These are phyloP conservation scores for Echeneis naucrates DNA, from an alignment of 2,797 vertebrate genomes.

Conservation along the genomic window DNA sequence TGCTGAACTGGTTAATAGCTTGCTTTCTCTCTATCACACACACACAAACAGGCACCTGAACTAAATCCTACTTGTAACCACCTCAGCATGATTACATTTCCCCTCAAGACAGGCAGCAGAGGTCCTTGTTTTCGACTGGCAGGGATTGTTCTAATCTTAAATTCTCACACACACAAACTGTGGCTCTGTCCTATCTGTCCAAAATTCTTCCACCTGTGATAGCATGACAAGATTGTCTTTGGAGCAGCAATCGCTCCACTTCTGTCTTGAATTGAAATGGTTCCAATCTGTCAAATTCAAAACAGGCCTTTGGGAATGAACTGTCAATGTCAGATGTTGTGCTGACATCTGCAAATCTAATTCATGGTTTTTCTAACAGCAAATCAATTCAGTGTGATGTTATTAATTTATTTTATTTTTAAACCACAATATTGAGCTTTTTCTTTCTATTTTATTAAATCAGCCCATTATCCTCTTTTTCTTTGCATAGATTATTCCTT, in stretches of 20 bases:
- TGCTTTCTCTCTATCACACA: neutral
- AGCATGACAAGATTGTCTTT: neutral
- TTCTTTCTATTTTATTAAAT: too few species aligned
- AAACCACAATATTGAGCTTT: too few species aligned
- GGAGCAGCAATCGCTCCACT: neutral
- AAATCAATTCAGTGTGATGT: too few species aligned
- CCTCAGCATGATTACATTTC: neutral
- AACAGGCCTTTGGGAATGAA: neutral
- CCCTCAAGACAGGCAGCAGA: neutral
- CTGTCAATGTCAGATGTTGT: neutral
- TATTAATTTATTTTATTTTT: too few species aligned
- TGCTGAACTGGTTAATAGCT: slow-evolving; percentile 36
- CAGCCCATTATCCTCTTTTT: too few species aligned
- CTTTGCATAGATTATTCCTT: too few species aligned
- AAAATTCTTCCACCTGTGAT: neutral
- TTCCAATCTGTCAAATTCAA: neutral
- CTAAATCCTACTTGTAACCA: neutral
- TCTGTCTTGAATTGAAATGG: neutral
- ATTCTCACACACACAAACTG: neutral
- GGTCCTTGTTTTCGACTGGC: neutral
- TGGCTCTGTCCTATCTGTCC: neutral
- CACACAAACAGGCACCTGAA: slow-evolving; percentile 2
- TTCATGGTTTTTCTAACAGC: neutral
- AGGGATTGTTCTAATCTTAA: neutral
- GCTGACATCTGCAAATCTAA: neutral